phyloP scores from a whole-genome alignment of 2,113 vertebrate genomes.

The Pelobates fuscus region DNA sequence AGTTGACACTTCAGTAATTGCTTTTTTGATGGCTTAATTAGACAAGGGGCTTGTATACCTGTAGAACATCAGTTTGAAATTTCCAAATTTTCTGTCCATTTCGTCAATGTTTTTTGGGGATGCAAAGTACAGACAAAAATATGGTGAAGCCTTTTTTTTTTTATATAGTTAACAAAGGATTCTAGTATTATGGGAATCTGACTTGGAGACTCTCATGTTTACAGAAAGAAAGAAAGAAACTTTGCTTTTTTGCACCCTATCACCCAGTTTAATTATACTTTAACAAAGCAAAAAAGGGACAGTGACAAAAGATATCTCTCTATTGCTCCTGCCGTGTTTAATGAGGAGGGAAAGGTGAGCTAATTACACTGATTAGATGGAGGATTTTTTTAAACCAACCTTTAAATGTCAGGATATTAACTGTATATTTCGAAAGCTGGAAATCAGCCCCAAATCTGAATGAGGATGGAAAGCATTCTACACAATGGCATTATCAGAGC shows the following conservation, averaged over 20 bases:
- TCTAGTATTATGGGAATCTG: no score
- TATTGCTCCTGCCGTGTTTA: constrained; percentile 22
- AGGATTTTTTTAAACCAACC: constrained; percentile 31
- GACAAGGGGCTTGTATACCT: neutral
- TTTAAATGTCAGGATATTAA: constrained; percentile 30
- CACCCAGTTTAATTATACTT: constrained; percentile 41
- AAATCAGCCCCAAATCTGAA: neutral
- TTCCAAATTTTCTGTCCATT: neutral
- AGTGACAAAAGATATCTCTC: constrained; percentile 35
- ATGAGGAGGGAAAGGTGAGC: constrained; percentile 49
- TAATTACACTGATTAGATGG: constrained; percentile 47
- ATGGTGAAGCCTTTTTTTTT: no score
- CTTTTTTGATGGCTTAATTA: neutral
- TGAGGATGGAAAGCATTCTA: neutral
- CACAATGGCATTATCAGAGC: neutral
- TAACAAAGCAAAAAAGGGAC: constrained; percentile 33
- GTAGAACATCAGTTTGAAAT: neutral
- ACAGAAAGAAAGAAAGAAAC: neutral
- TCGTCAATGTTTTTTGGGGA: neutral
- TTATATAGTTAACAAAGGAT: no score
- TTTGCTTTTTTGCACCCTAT: constrained; percentile 22
- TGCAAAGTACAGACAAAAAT: neutral
- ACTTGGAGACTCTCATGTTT: constrained; percentile 16
- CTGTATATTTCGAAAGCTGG: neutral
- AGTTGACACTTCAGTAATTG: neutral